Evolutionary conservation across 2,113 vertebrate species (phyloP).

Genomic region (Thunnus maccoyii): DNA sequence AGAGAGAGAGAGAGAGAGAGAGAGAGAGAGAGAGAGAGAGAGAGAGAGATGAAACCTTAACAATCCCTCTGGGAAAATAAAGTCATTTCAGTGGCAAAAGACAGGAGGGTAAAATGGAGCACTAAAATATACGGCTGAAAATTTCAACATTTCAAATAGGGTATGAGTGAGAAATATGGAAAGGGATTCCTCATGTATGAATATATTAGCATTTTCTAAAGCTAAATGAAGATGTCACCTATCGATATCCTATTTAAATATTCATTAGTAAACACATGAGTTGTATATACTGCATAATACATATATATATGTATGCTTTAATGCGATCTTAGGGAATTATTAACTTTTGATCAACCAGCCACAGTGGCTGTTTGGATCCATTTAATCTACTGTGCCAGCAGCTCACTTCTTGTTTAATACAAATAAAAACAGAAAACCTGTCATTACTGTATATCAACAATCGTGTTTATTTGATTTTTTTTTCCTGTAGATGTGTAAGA

Average conservation of each 20-base stretch:
- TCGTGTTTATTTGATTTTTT: neutral
- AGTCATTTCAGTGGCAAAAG: constrained; percentile 9
- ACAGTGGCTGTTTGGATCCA: neutral
- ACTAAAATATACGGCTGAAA: neutral
- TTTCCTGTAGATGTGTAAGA: neutral
- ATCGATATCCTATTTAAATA: neutral
- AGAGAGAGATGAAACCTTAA: constrained; percentile 11
- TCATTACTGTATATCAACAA: neutral
- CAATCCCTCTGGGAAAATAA: constrained; percentile 12
- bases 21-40: neutral
- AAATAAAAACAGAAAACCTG: neutral
- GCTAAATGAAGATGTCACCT: neutral
- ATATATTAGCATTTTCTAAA: neutral
- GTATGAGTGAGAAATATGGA: neutral
- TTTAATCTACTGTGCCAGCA: neutral
- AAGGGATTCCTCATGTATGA: neutral
- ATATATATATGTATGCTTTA: neutral
- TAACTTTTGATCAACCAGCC: neutral
- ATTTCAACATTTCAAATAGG: neutral
- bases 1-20: too few species aligned
- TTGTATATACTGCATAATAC: too few species aligned
- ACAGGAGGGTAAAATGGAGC: neutral
- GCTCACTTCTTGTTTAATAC: neutral
- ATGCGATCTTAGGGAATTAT: neutral
- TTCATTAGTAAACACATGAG: neutral